These are phyloP conservation scores for Drosophila tsacasi DNA, from an alignment of 1,140 invertebrate species.

Conservation along the genomic window DNA sequence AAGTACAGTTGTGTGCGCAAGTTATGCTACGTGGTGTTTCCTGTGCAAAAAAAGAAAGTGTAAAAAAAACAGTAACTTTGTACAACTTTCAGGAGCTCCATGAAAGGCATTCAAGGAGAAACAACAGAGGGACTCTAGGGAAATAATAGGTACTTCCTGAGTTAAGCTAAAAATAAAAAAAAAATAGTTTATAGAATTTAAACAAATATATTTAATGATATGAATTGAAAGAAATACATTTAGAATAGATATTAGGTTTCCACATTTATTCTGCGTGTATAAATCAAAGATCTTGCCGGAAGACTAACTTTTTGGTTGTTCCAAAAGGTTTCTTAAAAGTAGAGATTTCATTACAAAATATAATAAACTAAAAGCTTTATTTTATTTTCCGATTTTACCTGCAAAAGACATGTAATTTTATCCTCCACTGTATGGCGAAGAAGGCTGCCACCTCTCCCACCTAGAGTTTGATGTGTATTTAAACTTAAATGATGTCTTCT, in stretches of 20 bases:
- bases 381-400: neutral
- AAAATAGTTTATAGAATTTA: neutral
- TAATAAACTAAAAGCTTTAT: neutral
- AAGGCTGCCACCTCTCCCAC: neutral
- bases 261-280: neutral
- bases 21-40: slow-evolving; percentile 69
- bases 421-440: slow-evolving; percentile 27
- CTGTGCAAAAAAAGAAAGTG: slow-evolving; percentile 20
- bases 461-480: slow-evolving; percentile 51
- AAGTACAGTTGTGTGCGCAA: slow-evolving; percentile 79
- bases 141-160: neutral
- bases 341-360: neutral
- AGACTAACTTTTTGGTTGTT: neutral
- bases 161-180: neutral
- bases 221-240: neutral
- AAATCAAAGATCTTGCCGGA: neutral
- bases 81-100: slow-evolving; percentile 19
- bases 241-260: no score
- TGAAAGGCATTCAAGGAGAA: slow-evolving; percentile 4
- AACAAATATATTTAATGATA: neutral
- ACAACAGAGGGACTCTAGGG: neutral
- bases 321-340: neutral
- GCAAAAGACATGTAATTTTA: slow-evolving; percentile 5
- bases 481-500: slow-evolving; percentile 77
- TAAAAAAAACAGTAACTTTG: slow-evolving; percentile 16